Evolutionary conservation across 2,113 vertebrate genomes (phyloP), one percentile per base, ranked within the genome.

Genomic region (Bubalus kerabau): DNA sequence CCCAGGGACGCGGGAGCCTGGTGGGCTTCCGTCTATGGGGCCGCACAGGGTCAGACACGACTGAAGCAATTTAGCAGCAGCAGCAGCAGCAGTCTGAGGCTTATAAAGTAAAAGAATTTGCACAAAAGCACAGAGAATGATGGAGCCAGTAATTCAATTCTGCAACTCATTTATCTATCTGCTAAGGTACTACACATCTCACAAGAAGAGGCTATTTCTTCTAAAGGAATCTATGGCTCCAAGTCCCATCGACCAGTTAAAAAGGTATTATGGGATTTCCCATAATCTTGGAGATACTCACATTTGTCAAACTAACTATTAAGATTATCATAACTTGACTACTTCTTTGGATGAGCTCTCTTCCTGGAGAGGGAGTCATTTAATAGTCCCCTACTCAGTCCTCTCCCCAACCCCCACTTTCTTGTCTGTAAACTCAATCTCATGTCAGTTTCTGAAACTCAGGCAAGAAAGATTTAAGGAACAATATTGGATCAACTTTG

Each of bases 41-140:
- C 7, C 2, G 2, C 52, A 54, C 52, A 54, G 52, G 19, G 6
- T 56, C 7, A 0, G 54, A 56, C 19, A 56, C 2, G 19, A 56
- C 54, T 1, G 19, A 56, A 56, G 54, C 2, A 7, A 56, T 3
- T 56, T 56, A 54, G 54, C 54, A 21, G 54, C 54, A 56, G 54
- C 1, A 56, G 54, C 54, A 21, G 19, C 7, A 56, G 54, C 54
- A 85, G n/a, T 83, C 43, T 30, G 5, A 90, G 54, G 8, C 40
- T 88, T 81, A 76, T 40, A 40, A 87, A 87, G n/a, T 64, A 64
- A 67, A 92, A n/a, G 46, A 28, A 86, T 83, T 59, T 46, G n/a
- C 43, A 91, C 67, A 62, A 67, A 90, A 32, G 50, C 30, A 83
- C 30, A 90, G 15, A 64, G 28, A 92, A 9, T 17, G 46, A 8